These are phyloP conservation scores for Mongoloraphidia duomilia DNA, from an alignment of 2,888 invertebrate species.

Conservation along the genomic window DNA sequence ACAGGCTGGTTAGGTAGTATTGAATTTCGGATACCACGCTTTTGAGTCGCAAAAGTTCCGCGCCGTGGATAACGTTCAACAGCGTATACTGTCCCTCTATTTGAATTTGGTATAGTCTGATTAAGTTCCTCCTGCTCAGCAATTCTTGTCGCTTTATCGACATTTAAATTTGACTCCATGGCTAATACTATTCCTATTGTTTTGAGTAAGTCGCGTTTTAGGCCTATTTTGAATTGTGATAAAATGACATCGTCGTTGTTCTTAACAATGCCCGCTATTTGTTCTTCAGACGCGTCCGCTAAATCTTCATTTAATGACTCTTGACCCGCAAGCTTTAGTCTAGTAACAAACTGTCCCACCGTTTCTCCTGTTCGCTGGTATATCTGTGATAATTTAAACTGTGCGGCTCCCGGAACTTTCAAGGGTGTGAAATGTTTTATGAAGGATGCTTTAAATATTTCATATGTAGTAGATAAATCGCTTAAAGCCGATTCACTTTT, in stretches of 20 bases:
- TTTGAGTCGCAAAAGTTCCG: no score
- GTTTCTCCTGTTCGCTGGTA: background rate
- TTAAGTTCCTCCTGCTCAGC: background rate
- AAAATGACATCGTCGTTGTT: background rate
- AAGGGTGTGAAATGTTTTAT: background rate
- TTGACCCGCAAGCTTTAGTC: background rate
- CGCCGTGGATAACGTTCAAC: no score
- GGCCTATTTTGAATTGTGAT: background rate
- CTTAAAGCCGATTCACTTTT: background rate
- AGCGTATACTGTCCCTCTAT: background rate
- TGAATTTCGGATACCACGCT: no score
- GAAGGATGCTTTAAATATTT: background rate
- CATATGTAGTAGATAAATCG: background rate
- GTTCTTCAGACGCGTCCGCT: background rate
- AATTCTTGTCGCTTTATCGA: background rate
- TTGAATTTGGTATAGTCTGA: background rate
- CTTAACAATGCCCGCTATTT: background rate
- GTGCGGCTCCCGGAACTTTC: background rate
- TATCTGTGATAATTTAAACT: background rate
- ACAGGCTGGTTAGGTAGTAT: no score
- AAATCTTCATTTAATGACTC: background rate
- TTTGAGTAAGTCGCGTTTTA: background rate
- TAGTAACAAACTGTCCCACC: background rate
- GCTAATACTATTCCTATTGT: background rate
- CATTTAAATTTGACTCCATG: background rate